A percentile compares a stretch with the other conserved stretches of the same genome.
Evolutionary conservation across 2,113 vertebrate genomes (phyloP).

Genomic region (Clarias magur): DNA sequence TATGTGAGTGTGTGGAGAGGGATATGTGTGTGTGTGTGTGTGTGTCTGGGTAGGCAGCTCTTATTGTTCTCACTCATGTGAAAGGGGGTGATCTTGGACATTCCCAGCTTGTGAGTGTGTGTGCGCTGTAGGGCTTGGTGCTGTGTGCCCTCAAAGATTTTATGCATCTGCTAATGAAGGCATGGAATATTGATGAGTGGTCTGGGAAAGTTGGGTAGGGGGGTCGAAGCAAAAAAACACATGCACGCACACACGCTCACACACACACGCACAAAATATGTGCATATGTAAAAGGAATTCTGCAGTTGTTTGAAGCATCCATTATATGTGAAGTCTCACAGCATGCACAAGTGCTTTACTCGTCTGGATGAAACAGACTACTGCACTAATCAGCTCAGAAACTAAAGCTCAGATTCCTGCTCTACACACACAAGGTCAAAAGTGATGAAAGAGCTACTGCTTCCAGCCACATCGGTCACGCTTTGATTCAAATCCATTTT

Average conservation of each 20-base stretch:
- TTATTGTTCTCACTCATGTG: constrained; percentile 42
- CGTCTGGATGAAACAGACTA: constrained; percentile 19
- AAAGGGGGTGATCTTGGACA: constrained; percentile 55
- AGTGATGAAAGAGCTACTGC: neutral
- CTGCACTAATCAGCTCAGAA: constrained; percentile 42
- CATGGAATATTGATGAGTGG: constrained; percentile 73
- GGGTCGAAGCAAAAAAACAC: constrained; percentile 58
- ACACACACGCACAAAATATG: neutral
- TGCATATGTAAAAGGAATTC: neutral
- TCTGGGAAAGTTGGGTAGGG: constrained; percentile 61
- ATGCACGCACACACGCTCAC: neutral
- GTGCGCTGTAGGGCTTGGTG: constrained; percentile 4
- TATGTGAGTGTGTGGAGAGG: constrained; percentile 52
- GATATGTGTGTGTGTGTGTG: constrained; percentile 40
- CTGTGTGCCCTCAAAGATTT: constrained; percentile 62
- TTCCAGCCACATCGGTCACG: neutral
- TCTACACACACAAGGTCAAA: constrained; percentile 29
- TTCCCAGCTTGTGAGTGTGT: constrained; percentile 48
- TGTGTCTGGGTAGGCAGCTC: neutral
- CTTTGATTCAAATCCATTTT: neutral
- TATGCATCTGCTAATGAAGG: constrained; percentile 75
- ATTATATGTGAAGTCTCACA: neutral
- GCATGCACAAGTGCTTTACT: constrained; percentile 26
- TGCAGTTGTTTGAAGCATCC: neutral
- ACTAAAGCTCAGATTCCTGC: neutral